These are phyloP conservation scores for Tachystola acroxantha DNA, from an alignment of 2,888 invertebrate species.

Conservation along the genomic window DNA sequence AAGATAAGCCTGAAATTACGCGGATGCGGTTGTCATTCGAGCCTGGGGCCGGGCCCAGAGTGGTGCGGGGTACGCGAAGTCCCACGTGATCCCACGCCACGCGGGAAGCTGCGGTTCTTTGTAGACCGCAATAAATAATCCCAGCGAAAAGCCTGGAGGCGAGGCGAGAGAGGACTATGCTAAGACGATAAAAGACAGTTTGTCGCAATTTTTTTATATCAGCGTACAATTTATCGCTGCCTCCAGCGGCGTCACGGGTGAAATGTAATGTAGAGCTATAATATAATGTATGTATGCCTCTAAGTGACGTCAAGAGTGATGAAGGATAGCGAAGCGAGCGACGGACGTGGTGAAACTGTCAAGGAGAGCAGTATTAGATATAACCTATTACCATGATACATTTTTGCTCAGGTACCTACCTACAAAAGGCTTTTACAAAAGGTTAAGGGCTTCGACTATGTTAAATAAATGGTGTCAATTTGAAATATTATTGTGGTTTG, in stretches of 20 bases:
- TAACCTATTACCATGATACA: no score
- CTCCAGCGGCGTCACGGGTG: conserved; percentile 49
- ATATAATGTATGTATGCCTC: conserved; percentile 49
- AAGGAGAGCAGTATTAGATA: no score
- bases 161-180: conserved; percentile 31
- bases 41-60: conserved; percentile 39
- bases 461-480: no score
- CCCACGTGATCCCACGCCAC: conserved; percentile 40
- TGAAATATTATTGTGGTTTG: no score
- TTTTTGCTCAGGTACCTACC: no score
- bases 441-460: no score
- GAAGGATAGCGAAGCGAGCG: no score
- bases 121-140: conserved; percentile 41
- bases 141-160: conserved; percentile 26
- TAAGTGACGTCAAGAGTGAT: conserved; percentile 39
- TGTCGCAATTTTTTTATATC: conserved; percentile 53
- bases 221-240: conserved; percentile 53
- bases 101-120: conserved; percentile 61
- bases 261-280: no score
- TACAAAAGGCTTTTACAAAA: no score
- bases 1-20: conserved; percentile 50
- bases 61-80: conserved; percentile 35
- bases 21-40: conserved; percentile 62
- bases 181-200: conserved; percentile 50
- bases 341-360: conserved; percentile 40